A percentile compares a stretch with the other conserved stretches of the same genome.
phyloP scores from a whole-genome alignment of 2,797 vertebrate genomes.

The Percopsis omiscomaycus region DNA sequence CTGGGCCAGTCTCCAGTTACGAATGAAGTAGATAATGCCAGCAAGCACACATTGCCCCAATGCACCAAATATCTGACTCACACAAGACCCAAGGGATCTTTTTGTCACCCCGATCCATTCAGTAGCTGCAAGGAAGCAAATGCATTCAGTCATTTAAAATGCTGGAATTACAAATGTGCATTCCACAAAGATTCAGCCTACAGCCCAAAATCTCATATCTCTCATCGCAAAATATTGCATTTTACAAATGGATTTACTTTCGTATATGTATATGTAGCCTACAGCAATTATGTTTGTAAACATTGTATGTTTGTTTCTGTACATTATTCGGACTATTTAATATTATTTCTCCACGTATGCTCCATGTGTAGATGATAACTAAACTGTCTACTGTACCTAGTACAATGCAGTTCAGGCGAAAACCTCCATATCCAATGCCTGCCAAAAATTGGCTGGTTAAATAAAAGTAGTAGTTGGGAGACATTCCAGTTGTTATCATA shows the following conservation, averaged over 20 bases:
- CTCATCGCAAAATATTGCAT: no score
- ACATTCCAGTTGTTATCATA: conserved; percentile 71
- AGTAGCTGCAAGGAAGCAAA: conserved; percentile 67
- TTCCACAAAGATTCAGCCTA: not conserved
- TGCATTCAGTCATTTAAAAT: not conserved
- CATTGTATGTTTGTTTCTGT: no score
- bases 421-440: conserved; percentile 71
- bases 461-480: conserved; percentile 76
- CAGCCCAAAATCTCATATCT: not conserved
- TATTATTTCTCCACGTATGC: no score
- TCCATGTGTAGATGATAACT: no score
- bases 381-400: conserved; percentile 66
- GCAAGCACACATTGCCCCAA: conserved; percentile 73
- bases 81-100: conserved; percentile 74
- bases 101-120: conserved; percentile 82
- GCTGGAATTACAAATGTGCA: not conserved
- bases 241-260: no score
- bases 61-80: conserved; percentile 67
- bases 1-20: conserved; percentile 83
- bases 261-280: no score
- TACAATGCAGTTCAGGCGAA: conserved; percentile 70
- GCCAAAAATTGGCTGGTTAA: conserved; percentile 74
- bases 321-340: no score
- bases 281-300: no score
- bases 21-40: conserved; percentile 75